Conservation (phyloP, 2,888 invertebrate genomes). For the Brachycybe producta region DNA sequence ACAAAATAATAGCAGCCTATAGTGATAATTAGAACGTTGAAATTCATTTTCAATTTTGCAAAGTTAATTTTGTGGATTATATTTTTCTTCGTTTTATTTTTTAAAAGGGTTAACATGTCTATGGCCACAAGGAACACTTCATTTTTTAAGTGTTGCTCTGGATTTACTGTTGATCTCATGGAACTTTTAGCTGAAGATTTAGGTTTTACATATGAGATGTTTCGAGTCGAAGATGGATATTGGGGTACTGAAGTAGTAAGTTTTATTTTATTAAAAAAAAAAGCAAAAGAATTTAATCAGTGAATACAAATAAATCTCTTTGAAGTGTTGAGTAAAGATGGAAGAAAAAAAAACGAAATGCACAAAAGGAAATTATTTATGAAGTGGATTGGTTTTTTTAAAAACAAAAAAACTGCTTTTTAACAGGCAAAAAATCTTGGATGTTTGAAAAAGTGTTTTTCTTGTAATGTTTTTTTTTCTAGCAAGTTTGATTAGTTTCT, state of each 20-base stretch:
- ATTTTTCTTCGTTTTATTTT: background rate
- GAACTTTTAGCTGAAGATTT: slow-evolving; percentile 87
- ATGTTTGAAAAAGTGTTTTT: too few relatives aligned
- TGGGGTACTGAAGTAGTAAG: slow-evolving; percentile 56
- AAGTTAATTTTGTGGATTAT: slow-evolving; percentile 8
- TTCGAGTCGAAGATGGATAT: slow-evolving; percentile 80
- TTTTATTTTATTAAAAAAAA: background rate
- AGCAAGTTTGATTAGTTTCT: too few relatives aligned
- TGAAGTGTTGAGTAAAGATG: too few relatives aligned
- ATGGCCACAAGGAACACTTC: slow-evolving; percentile 50
- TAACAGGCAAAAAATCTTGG: too few relatives aligned
- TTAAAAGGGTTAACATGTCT: slow-evolving; percentile 4
- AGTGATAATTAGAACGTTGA: too few relatives aligned
- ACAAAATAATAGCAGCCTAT: too few relatives aligned
- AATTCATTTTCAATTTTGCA: too few relatives aligned
- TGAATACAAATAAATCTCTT: background rate
- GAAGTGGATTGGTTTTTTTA: too few relatives aligned
- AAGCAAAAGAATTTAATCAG: background rate
- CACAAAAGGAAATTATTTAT: too few relatives aligned
- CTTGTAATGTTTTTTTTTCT: too few relatives aligned
- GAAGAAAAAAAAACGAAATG: too few relatives aligned
- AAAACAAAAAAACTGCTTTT: too few relatives aligned
- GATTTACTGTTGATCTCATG: slow-evolving; percentile 92
- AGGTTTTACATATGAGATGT: slow-evolving; percentile 91
- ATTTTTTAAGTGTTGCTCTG: slow-evolving; percentile 89